phyloP scores from a whole-genome alignment of 2,797 vertebrate genomes.

The Acrocephalus scirpaceus region DNA sequence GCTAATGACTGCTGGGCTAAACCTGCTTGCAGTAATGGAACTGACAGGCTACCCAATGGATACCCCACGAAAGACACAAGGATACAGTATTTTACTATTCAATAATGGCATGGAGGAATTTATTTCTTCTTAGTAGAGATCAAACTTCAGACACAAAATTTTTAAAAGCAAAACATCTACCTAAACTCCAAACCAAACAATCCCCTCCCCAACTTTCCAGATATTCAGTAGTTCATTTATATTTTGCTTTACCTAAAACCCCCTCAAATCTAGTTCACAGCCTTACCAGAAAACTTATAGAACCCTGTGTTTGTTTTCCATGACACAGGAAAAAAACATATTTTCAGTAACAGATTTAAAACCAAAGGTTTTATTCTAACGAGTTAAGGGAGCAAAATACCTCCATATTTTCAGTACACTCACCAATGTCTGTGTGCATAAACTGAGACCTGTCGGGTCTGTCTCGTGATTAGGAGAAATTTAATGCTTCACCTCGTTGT shows the following conservation, averaged over 20 bases:
- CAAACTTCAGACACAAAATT: neutral
- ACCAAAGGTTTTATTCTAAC: constrained; percentile 33
- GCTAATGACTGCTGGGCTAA: neutral
- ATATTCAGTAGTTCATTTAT: constrained; percentile 39
- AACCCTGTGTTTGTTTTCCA: neutral
- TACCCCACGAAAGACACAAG: neutral
- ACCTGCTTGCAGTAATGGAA: constrained; percentile 18
- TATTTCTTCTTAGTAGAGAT: neutral
- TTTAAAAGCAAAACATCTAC: neutral
- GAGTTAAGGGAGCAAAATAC: constrained; percentile 9
- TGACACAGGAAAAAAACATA: neutral
- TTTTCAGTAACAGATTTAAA: constrained; percentile 38
- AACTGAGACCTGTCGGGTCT: constrained; percentile 66
- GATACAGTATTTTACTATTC: neutral
- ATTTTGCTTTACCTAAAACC: neutral
- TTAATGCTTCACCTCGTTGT: constrained; percentile 64
- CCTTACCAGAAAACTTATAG: neutral
- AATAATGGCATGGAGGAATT: neutral
- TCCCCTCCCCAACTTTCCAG: neutral
- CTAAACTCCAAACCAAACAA: neutral
- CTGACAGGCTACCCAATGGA: neutral
- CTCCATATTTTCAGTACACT: constrained; percentile 42
- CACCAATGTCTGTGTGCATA: constrained; percentile 45
- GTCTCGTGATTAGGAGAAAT: constrained; percentile 69
- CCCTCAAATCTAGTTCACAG: neutral